These are phyloP conservation scores for Alauda arvensis DNA, from an alignment of 2,797 vertebrate genomes.

Conservation along the genomic window DNA sequence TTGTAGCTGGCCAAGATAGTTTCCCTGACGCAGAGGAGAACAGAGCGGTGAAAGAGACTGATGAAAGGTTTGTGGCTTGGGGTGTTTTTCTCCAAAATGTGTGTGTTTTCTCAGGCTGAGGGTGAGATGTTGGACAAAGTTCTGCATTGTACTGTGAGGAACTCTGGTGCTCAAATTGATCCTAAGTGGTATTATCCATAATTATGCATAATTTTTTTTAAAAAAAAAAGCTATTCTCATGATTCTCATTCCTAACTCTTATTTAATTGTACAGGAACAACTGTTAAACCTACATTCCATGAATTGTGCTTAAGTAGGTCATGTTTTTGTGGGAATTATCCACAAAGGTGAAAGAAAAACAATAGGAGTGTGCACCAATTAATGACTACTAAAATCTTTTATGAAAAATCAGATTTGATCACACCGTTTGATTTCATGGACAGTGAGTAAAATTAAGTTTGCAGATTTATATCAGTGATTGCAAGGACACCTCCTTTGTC, in stretches of 20 bases:
- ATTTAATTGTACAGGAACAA: background rate
- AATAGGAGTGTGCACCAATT: background rate
- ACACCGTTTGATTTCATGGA: background rate
- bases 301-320: background rate
- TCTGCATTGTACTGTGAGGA: background rate
- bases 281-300: background rate
- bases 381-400: background rate
- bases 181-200: background rate
- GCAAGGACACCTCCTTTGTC: background rate
- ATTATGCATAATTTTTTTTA: background rate
- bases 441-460: background rate
- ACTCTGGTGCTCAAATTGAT: background rate
- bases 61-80: constrained; percentile 83
- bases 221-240: background rate
- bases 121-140: background rate
- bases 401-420: background rate
- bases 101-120: background rate
- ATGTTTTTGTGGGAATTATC: background rate
- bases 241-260: background rate
- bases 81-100: background rate
- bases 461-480: background rate
- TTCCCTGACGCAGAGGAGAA: constrained; percentile 87
- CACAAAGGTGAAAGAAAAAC: background rate
- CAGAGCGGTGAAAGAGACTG: constrained; percentile 86
- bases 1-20: constrained; percentile 92